A percentile compares a stretch with the other conserved stretches of the same genome.
phyloP scores from a whole-genome alignment of 2,113 vertebrate genomes.

The Plectropomus leopardus region DNA sequence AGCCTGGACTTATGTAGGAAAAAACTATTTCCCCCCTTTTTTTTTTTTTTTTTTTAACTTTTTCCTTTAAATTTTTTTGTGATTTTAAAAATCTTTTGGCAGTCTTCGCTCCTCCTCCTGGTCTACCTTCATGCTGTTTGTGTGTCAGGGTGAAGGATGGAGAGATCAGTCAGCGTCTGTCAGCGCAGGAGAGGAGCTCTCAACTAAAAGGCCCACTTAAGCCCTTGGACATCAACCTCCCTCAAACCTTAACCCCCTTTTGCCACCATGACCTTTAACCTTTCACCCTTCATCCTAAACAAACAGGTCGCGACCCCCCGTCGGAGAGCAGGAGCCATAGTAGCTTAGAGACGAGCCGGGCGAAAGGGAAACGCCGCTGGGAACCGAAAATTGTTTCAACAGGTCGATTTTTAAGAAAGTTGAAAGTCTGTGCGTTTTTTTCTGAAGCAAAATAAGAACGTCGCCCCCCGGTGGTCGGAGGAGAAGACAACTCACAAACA shows the following conservation, averaged over 20 bases:
- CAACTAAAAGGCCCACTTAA: slow-evolving; percentile 63
- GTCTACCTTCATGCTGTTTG: not conserved
- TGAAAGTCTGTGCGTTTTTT: too few relatives aligned
- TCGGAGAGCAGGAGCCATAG: slow-evolving; percentile 57
- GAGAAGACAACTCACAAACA: too few relatives aligned
- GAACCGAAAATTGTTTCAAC: too few relatives aligned
- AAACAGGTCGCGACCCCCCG: slow-evolving; percentile 69
- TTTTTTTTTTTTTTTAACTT: not conserved
- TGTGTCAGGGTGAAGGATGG: slow-evolving; percentile 25
- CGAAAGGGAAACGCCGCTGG: not conserved
- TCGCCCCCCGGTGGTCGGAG: too few relatives aligned
- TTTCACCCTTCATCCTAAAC: slow-evolving; percentile 72
- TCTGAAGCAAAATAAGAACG: too few relatives aligned
- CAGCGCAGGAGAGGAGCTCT: slow-evolving; percentile 50
- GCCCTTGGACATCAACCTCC: slow-evolving; percentile 51
- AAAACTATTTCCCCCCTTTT: too few relatives aligned
- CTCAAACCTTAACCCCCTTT: not conserved
- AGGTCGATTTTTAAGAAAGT: too few relatives aligned
- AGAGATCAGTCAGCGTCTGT: slow-evolving; percentile 56
- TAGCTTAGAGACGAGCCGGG: slow-evolving; percentile 56
- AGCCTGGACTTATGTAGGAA: too few relatives aligned
- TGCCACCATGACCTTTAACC: slow-evolving; percentile 64
- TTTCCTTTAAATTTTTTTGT: not conserved
- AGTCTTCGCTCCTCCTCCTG: not conserved
- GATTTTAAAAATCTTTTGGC: too few relatives aligned